Evolutionary conservation across 2,888 invertebrate genomes (phyloP), one percentile per base, ranked within the genome.

Genomic region (Andricus curvator): DNA sequence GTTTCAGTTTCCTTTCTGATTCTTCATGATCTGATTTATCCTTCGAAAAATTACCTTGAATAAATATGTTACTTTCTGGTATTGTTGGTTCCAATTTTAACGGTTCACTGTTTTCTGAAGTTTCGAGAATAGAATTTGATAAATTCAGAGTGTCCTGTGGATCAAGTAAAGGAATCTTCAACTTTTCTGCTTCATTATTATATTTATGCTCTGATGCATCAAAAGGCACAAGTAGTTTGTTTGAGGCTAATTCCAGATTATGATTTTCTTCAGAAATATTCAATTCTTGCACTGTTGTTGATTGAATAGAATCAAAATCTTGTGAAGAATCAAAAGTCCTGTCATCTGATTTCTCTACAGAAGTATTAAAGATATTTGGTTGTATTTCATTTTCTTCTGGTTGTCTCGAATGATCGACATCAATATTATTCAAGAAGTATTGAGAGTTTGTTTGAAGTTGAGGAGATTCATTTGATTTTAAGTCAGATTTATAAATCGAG

Each of bases 281-380:
- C 17, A 17, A 1, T 17, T 60, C 29, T 64, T 17, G 62, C 15
- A 25, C 15, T 25, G 15, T 29, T 64, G 29, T 29, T 29, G 29
- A 64, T 64, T 64, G 15, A 64, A 29, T 64, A 29, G 25, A 64
- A 64, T 64, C 60, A n/a, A 22, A 33, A 66, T 76, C 41, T 74
- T 17, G n/a, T 15, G 9, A 33, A 11, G 5, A 1, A 60, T 60
- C 8, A 64, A 64, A 64, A 64, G 29, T 25, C 13, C 2, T 13
- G 13, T 22, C 22, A 60, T 22, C 22, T 60, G 22, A 11, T 60
- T 60, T 60, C 25, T 25, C 64, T 25, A 64, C 29, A 29, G 64
- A 64, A 22, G 60, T 60, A 11, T 64, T 29, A 8, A 17, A 29
- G 6, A 29, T 13, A 17, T 29, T 29, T 64, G 17, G 13, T 29